Percentiles rank a stretch among this genome's conserved stretches.
Conservation (phyloP, 1,140 invertebrate genomes). For the Apis dorsata region DNA sequence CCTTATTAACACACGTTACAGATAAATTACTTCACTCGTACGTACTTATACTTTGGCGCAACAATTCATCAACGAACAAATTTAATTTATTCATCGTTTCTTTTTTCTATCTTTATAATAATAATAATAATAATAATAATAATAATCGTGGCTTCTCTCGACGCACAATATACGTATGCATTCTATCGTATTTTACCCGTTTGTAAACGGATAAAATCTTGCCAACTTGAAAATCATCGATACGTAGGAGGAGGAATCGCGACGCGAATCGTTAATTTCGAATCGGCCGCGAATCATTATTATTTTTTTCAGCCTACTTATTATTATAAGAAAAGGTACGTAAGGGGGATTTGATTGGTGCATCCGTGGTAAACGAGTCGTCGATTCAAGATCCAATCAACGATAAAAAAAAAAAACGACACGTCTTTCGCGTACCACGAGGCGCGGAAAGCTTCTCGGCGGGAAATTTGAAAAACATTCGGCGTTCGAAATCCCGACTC, state of each 20-base stretch:
- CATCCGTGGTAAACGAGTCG: background rate
- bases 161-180: no score
- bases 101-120: background rate
- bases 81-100: slow-evolving; percentile 36
- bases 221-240: background rate
- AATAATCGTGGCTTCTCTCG: slow-evolving; percentile 5
- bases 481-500: background rate
- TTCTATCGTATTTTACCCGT: background rate
- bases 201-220: background rate
- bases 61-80: slow-evolving; percentile 49
- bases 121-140: no score
- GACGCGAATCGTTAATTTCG: background rate
- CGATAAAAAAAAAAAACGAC: no score
- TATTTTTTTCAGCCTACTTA: background rate
- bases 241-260: background rate
- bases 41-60: slow-evolving; percentile 62
- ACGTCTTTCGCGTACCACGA: background rate
- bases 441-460: background rate
- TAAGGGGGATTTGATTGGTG: slow-evolving; percentile 6
- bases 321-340: background rate
- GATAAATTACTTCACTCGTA: slow-evolving; percentile 55
- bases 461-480: background rate
- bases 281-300: no score
- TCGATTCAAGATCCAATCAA: no score
- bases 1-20: slow-evolving; percentile 36